phyloP scores from a whole-genome alignment of 2,113 vertebrate species.

The Mellivora capensis region DNA sequence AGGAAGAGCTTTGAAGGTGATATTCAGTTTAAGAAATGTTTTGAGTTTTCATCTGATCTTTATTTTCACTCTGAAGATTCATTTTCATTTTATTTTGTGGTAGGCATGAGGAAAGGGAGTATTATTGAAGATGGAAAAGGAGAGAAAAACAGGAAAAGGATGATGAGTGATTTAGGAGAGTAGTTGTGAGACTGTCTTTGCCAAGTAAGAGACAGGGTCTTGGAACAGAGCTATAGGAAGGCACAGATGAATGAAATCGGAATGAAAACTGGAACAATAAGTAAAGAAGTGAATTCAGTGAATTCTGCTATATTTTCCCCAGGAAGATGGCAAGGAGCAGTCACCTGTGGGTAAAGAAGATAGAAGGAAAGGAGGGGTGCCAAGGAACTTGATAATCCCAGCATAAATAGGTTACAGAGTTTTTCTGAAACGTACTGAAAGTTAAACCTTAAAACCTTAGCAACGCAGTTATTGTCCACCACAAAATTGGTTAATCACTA shows the following conservation, averaged over 20 bases:
- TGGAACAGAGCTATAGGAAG: not conserved
- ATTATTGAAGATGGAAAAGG: not conserved
- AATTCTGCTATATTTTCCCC: not conserved
- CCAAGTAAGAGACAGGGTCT: not conserved
- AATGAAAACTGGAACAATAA: not conserved
- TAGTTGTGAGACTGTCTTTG: not conserved
- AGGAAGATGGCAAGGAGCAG: not conserved
- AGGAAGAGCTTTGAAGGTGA: not conserved
- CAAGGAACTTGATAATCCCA: not conserved
- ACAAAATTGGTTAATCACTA: not conserved
- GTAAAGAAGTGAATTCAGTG: not conserved
- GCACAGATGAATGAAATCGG: not conserved
- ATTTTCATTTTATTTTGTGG: not conserved
- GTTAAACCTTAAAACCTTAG: not conserved
- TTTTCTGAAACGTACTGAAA: not conserved
- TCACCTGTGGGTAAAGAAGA: not conserved
- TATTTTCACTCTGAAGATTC: not conserved
- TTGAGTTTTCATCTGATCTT: not conserved
- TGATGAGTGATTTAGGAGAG: not conserved
- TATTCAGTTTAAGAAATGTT: not conserved
- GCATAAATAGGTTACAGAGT: not conserved
- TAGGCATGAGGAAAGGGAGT: not conserved
- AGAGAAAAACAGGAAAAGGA: not conserved
- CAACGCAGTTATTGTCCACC: not conserved
- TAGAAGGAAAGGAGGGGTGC: not conserved